A percentile compares a stretch with the other conserved stretches of the same genome.
These are phyloP conservation scores for Hepsetus odoe DNA, from an alignment of 2,113 vertebrate species.

Conservation along the genomic window DNA sequence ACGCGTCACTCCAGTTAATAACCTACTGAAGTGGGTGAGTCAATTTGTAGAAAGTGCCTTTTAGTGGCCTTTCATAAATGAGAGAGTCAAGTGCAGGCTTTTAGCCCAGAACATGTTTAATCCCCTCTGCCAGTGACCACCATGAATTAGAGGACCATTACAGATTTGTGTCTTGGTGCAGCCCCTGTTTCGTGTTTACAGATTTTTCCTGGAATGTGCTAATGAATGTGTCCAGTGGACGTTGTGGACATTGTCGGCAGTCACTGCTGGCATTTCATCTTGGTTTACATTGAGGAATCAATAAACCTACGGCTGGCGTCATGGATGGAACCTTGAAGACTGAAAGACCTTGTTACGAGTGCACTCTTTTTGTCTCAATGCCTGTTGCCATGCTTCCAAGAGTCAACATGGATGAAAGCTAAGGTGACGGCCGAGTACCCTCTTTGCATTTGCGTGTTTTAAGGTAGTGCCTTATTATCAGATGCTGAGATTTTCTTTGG, in stretches of 20 bases:
- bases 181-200: background rate
- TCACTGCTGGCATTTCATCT: background rate
- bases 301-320: constrained; percentile 74
- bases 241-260: background rate
- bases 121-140: background rate
- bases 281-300: constrained; percentile 47
- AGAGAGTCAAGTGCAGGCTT: constrained; percentile 5
- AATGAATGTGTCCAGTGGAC: background rate
- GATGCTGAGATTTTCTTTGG: too few species aligned
- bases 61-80: constrained; percentile 32
- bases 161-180: background rate
- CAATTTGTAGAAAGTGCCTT: constrained; percentile 14
- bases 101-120: constrained; percentile 8
- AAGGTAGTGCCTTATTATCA: too few species aligned
- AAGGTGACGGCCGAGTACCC: constrained; percentile 35
- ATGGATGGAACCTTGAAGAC: constrained; percentile 70
- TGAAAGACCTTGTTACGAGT: constrained; percentile 82
- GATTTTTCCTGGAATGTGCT: background rate
- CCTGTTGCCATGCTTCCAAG: constrained; percentile 74
- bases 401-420: constrained; percentile 74
- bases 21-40: constrained; percentile 27
- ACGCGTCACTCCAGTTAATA: background rate
- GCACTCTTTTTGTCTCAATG: constrained; percentile 83
- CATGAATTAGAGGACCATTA: background rate
- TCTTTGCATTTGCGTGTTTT: background rate